phyloP scores from a whole-genome alignment of 2,113 vertebrate genomes.

The Progne subis region DNA sequence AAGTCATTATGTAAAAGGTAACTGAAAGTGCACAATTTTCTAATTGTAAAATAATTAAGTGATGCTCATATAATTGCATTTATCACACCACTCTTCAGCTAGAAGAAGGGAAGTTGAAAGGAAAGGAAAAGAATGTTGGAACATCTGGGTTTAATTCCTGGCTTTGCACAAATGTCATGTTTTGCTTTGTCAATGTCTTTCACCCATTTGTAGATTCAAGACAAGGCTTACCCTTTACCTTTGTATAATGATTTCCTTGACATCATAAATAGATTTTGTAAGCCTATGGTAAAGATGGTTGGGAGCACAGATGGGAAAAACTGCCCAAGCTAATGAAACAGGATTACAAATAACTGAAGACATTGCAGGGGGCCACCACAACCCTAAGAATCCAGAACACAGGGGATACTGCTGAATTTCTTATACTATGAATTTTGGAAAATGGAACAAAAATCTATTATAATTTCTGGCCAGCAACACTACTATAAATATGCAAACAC shows the following conservation, averaged over 20 bases:
- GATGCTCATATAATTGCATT: neutral
- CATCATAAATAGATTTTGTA: neutral
- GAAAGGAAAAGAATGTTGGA: neutral
- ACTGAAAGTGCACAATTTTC: neutral
- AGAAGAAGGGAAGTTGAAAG: neutral
- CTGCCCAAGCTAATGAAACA: neutral
- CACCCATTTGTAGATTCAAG: neutral
- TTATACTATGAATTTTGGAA: constrained; percentile 9
- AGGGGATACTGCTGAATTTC: neutral
- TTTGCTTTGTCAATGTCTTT: neutral
- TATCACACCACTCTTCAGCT: neutral
- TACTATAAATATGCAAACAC: constrained; percentile 51
- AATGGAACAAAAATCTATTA: neutral
- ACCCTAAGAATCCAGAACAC: neutral
- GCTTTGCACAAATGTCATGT: neutral
- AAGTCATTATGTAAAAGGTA: neutral
- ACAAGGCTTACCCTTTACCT: neutral
- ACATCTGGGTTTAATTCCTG: neutral
- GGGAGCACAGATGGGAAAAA: neutral
- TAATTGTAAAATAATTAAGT: neutral
- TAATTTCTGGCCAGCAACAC: constrained; percentile 23
- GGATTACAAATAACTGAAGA: neutral
- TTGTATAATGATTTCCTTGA: neutral
- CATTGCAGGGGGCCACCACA: neutral
- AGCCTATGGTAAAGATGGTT: neutral